Evolutionary conservation across 2,113 vertebrate genomes (phyloP), one percentile per base, ranked within the genome.

Genomic region (Ceratotherium simum): DNA sequence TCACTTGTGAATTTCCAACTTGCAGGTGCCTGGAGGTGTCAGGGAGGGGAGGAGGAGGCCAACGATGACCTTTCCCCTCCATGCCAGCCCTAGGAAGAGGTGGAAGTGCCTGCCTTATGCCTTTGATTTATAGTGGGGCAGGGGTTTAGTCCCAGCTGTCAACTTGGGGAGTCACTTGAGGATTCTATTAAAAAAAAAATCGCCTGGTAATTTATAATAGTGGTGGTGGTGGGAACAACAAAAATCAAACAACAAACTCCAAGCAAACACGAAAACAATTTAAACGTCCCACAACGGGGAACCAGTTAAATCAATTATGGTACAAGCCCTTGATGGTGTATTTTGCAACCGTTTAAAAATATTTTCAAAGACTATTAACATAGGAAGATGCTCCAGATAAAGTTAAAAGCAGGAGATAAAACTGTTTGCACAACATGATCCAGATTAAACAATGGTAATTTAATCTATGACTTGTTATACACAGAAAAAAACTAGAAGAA

Each of bases 21-120:
- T 97, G 95, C 95, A 97, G 97, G 97, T 98, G 97, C 85, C 82
- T 80, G 92, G 97, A 97, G 90, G 95, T 96, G 96, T 97, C 94
- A 84, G 92, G 94, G 75, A 89, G 90, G 67, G 84, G 69, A 93
- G 91, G 67, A 65, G 91, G 95, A 11, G 60, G 73, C 56, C 82
- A 31, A 10, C 0, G 85, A 79, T 93, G 97, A 97, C 97, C 96
- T 97, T 96, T 97, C 62, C 73, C 91, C 91, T 89, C 83, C 0
- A 4, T 2, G 16, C 60, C 56, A 88, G 89, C 94, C 73, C 92
- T 86, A 20, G 33, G 90, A 96, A 91, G 90, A 83, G 18, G 86
- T 90, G 79, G 94, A 90, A 97, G 75, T 72, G 95, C 54, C 29
- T 72, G 69, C 75, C 25, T 65, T 46, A 62, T 12, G 75, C 79